Evolutionary conservation across 2,113 vertebrate genomes (phyloP).

Genomic region (Larimichthys polyactis): DNA sequence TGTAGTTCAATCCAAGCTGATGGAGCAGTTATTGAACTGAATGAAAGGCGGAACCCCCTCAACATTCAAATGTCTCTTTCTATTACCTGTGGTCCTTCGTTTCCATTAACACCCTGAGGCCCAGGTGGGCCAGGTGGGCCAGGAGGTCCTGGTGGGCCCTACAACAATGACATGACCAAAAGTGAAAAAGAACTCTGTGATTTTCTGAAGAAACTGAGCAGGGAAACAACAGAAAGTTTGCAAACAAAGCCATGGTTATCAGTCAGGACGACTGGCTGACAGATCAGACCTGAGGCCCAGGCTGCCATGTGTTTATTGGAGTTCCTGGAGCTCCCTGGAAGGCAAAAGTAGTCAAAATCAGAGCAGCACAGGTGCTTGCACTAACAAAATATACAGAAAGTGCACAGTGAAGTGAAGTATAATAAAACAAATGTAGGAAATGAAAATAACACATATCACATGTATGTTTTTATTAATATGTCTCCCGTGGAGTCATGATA

Average conservation of each 20-base stretch:
- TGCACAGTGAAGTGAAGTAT: slow-evolving; percentile 36
- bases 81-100: slow-evolving; percentile 90
- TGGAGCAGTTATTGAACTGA: slow-evolving; percentile 41
- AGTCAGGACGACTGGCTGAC: slow-evolving; percentile 39
- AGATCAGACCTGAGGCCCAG: slow-evolving; percentile 91
- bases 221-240: slow-evolving; percentile 25
- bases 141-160: slow-evolving; percentile 91
- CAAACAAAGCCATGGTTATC: slow-evolving; percentile 43
- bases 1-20: slow-evolving; percentile 61
- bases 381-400: slow-evolving; percentile 33
- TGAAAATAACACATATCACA: slow-evolving; percentile 1
- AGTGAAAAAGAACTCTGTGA: neutral
- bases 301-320: slow-evolving; percentile 86
- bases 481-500: slow-evolving; percentile 6
- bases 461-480: slow-evolving; percentile 5
- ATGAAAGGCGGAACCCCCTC: neutral
- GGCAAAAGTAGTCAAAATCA: slow-evolving; percentile 77
- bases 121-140: slow-evolving; percentile 91
- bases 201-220: slow-evolving; percentile 25
- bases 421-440: slow-evolving; percentile 42
- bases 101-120: slow-evolving; percentile 87
- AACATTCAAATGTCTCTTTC: slow-evolving; percentile 16
- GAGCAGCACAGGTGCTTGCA: slow-evolving; percentile 18
- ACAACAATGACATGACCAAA: slow-evolving; percentile 23
- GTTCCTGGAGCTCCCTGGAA: slow-evolving; percentile 92